Evolutionary conservation across 2,113 vertebrate genomes (phyloP).

Genomic region (Ahaetulla prasina): DNA sequence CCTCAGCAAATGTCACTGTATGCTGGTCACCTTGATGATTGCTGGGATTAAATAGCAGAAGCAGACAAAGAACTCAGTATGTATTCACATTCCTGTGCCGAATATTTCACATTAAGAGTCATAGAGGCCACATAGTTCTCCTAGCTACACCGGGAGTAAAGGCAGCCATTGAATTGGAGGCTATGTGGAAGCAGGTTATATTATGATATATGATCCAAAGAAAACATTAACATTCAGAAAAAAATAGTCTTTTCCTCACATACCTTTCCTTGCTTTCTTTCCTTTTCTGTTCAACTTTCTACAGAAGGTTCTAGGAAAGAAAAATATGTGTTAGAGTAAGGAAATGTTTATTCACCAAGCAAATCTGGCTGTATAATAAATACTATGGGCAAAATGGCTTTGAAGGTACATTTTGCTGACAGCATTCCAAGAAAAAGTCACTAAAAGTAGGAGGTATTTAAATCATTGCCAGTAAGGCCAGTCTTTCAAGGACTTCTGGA

Average conservation of each 20-base stretch:
- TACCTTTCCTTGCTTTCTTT: background rate
- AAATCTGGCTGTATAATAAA: slow-evolving; percentile 15
- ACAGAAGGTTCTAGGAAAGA: background rate
- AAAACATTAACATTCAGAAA: background rate
- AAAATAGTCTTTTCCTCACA: background rate
- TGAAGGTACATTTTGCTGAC: slow-evolving; percentile 30
- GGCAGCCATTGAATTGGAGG: background rate
- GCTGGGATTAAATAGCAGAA: slow-evolving; percentile 25
- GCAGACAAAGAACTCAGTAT: slow-evolving; percentile 14
- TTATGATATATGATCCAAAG: background rate
- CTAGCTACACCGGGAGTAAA: background rate
- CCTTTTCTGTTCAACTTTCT: background rate
- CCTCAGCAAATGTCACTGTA: slow-evolving; percentile 9
- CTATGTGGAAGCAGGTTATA: background rate
- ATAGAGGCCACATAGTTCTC: background rate
- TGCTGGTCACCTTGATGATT: background rate
- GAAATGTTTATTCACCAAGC: slow-evolving; percentile 17
- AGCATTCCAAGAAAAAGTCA: slow-evolving; percentile 34
- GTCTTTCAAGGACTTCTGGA: slow-evolving; percentile 10
- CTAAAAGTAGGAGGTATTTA: background rate
- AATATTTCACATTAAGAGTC: slow-evolving; percentile 23
- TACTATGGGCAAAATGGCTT: background rate
- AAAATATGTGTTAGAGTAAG: background rate
- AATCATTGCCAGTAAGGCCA: background rate
- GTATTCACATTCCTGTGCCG: background rate